These are phyloP conservation scores for Noctua fimbriata DNA, from an alignment of 2,888 invertebrate genomes.

Conservation along the genomic window DNA sequence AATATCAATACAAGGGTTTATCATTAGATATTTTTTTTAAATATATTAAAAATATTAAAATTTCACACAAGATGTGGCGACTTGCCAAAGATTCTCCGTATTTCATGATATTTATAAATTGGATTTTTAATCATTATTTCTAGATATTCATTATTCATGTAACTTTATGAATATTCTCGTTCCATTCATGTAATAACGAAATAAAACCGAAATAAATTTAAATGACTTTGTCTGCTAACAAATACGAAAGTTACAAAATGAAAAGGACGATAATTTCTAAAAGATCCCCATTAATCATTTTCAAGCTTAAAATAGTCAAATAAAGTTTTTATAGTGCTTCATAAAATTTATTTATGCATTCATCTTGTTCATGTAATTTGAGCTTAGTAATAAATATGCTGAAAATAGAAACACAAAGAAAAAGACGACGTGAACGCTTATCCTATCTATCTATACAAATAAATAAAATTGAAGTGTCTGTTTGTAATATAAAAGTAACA, in stretches of 20 bases:
- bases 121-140: background rate
- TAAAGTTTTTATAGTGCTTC: background rate
- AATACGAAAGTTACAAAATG: conserved; percentile 2
- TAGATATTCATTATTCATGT: conserved; percentile 10
- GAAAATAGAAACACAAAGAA: conserved; percentile 2
- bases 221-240: background rate
- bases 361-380: background rate
- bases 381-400: conserved; percentile 12
- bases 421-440: background rate
- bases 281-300: conserved; percentile 6
- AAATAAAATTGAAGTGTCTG: too few species aligned
- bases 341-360: conserved; percentile 7
- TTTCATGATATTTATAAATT: background rate
- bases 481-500: too few species aligned
- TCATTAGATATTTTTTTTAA: background rate
- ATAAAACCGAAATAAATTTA: conserved; percentile 20
- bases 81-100: background rate
- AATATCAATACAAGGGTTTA: background rate
- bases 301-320: background rate
- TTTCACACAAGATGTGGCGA: background rate
- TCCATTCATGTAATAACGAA: conserved; percentile 27
- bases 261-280: background rate
- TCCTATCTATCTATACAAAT: background rate
- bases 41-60: too few species aligned
- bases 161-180: conserved; percentile 13